These are phyloP conservation scores for Cyrtonyx montezumae DNA, from an alignment of 2,113 vertebrate species.

Conservation along the genomic window DNA sequence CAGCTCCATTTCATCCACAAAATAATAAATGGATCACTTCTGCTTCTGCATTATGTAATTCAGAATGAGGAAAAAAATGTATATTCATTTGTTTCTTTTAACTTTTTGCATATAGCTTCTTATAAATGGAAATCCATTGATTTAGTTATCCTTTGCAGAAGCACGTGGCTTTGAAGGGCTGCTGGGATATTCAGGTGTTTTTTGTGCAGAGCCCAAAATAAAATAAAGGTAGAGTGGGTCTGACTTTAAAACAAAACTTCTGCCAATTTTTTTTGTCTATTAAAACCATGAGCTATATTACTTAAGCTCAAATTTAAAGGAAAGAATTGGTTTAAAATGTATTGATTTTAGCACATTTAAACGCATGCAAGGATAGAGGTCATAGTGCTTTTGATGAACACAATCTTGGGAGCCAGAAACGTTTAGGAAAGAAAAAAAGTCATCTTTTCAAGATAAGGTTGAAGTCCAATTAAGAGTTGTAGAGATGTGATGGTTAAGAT, in stretches of 20 bases:
- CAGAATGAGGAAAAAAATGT: neutral
- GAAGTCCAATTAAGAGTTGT: neutral
- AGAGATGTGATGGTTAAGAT: neutral
- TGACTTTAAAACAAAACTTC: neutral
- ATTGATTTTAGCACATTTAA: slow-evolving; percentile 4
- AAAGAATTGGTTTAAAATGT: neutral
- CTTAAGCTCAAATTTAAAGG: neutral
- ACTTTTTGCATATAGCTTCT: slow-evolving; percentile 11
- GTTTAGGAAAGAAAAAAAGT: neutral
- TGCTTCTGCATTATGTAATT: neutral
- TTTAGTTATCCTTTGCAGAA: neutral
- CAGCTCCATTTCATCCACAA: slow-evolving; percentile 45
- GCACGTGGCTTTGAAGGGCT: neutral
- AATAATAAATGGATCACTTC: slow-evolving; percentile 49
- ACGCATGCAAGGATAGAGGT: neutral
- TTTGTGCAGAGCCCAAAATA: neutral
- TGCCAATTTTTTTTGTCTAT: neutral
- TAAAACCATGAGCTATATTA: neutral
- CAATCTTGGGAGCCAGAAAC: neutral
- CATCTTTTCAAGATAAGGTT: neutral
- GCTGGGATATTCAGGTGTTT: neutral
- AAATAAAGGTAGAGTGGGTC: neutral
- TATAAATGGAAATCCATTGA: neutral
- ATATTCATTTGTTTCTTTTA: slow-evolving; percentile 19
- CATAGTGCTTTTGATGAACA: neutral